Evolutionary conservation across 2,797 vertebrate species (phyloP), one percentile per base, ranked within the genome.

Genomic region (Sebastiscus tertius): DNA sequence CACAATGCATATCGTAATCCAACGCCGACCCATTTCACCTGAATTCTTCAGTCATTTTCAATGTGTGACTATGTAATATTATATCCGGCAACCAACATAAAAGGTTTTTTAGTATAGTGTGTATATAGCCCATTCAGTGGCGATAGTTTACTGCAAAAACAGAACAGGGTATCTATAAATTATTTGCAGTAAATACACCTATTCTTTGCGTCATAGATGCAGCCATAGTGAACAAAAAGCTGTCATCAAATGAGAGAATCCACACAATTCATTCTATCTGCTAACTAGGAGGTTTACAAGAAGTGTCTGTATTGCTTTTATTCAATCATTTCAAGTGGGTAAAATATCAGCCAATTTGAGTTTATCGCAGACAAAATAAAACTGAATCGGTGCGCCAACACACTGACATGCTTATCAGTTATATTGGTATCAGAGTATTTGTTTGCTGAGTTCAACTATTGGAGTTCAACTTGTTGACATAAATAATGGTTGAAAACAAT

Each of bases 1-100:
- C 56, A 83, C 72, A 89, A 83, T 75, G 36, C 62, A 42, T 76
- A 72, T 85, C 52, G 49, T 83, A 89, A 91, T 90, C 77, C 77
- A 82, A 31, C 82, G 24, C 27, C 11, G 20, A 83, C 55, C 80
- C 58, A 81, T 74, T 88, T 91, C 59, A 81, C 76, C 76, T 83
- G 71, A 82, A 65, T 60, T 63, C 75, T 33, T 72, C 6, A 54
- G 42, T 88, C 8, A 62, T 60, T 87, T 81, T 82, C 46, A 62
- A 63, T 42, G 27, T 65, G 24, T 16, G 16, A 77, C 6, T 16
- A 14, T 24, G 26, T 20, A 73, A 71, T 64, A 76, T 68, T 18
- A 65, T 67, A 77, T 54, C 24, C 29, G 27, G 24, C 33, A 63
- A 56, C 54, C 7, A 24, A 69, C 42, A 56, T n/a, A 49, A 76